Percentiles rank a stretch among this genome's conserved stretches.
Evolutionary conservation across 2,888 invertebrate species (phyloP).

Genomic region (Apocheima hispidaria): DNA sequence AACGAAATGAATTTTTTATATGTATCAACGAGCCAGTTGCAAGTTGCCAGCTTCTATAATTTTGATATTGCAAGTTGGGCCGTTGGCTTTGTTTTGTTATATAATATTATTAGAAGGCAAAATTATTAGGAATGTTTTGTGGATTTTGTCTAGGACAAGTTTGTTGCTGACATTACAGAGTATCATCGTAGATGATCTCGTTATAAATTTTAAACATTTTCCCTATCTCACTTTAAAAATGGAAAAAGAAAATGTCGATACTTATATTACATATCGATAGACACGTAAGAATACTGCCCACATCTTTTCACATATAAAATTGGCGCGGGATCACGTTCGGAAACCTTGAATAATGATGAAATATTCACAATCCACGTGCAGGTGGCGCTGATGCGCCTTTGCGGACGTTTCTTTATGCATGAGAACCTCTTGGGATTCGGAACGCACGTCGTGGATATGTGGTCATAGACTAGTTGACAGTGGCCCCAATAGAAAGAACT

Average conservation of each 20-base stretch:
- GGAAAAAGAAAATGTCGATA: not conserved
- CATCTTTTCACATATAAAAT: slow-evolving; percentile 37
- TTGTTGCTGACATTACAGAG: too few relatives aligned
- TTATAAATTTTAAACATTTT: too few relatives aligned
- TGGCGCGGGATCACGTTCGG: slow-evolving; percentile 48
- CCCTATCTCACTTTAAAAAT: too few relatives aligned
- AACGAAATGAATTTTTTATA: slow-evolving; percentile 78
- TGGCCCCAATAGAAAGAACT: slow-evolving; percentile 29
- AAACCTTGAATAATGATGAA: slow-evolving; percentile 63
- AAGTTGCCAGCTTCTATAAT: slow-evolving; percentile 60
- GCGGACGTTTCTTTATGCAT: slow-evolving; percentile 80
- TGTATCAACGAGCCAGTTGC: slow-evolving; percentile 4
- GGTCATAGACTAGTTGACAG: slow-evolving; percentile 52
- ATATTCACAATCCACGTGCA: slow-evolving; percentile 71
- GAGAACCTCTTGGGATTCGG: slow-evolving; percentile 76
- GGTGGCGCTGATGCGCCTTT: slow-evolving; percentile 70
- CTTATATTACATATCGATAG: slow-evolving; percentile 6
- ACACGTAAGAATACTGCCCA: slow-evolving; percentile 9
- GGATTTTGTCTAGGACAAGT: too few relatives aligned
- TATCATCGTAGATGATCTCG: too few relatives aligned
- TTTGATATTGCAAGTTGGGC: slow-evolving; percentile 78
- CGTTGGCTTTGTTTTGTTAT: slow-evolving; percentile 84
- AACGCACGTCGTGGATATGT: slow-evolving; percentile 73
- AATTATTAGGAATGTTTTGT: slow-evolving; percentile 14
- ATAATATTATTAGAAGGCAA: slow-evolving; percentile 63